These are phyloP conservation scores for Pelobates cultripes DNA, from an alignment of 2,797 vertebrate species.

Conservation along the genomic window DNA sequence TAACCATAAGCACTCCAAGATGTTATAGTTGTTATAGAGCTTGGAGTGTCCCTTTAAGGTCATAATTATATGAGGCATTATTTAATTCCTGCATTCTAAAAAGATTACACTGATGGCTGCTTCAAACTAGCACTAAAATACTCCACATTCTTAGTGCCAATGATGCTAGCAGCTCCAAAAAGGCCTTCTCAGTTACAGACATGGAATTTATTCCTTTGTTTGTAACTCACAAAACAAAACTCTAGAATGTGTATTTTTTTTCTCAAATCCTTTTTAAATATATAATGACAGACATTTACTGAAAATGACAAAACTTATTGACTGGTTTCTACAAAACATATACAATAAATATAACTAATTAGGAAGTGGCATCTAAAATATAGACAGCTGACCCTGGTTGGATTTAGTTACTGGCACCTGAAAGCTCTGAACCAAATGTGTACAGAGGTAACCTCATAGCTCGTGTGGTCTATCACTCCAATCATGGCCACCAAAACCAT, in stretches of 20 bases:
- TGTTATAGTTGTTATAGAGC: too few relatives aligned
- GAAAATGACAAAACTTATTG: background rate
- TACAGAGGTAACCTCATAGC: too few relatives aligned
- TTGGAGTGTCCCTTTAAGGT: background rate
- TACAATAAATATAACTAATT: background rate
- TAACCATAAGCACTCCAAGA: too few relatives aligned
- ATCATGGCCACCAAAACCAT: too few relatives aligned
- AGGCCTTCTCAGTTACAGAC: constrained; percentile 1
- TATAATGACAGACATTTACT: background rate
- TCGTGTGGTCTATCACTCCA: too few relatives aligned
- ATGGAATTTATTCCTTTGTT: background rate
- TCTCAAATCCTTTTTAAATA: background rate
- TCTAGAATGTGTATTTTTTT: background rate
- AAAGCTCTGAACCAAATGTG: too few relatives aligned
- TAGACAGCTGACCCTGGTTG: too few relatives aligned
- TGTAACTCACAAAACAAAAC: background rate
- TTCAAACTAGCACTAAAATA: background rate
- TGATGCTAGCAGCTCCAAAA: background rate
- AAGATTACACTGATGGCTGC: background rate
- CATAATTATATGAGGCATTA: background rate
- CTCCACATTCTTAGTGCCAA: background rate
- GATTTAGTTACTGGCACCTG: too few relatives aligned
- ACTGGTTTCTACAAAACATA: background rate
- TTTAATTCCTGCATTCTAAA: too few relatives aligned
- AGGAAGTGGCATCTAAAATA: too few relatives aligned